Conservation (phyloP, 1,140 invertebrate species). For the Hycleus phaleratus region DNA sequence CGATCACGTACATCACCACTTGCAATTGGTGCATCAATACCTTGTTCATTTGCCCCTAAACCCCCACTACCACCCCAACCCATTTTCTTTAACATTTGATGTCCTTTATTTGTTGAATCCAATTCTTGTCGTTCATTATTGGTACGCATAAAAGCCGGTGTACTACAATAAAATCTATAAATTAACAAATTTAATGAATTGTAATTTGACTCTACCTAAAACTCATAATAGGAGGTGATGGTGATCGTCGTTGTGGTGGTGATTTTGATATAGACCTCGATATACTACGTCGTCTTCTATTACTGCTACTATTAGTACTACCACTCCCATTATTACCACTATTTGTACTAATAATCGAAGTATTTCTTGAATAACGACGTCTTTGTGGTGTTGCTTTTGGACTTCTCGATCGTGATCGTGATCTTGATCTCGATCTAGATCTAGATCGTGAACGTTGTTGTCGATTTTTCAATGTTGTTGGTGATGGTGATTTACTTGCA, state of each 20-base stretch:
- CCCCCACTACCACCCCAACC: constrained; percentile 85
- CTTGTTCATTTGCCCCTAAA: constrained; percentile 85
- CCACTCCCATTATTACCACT: not conserved
- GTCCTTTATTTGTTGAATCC: constrained; percentile 87
- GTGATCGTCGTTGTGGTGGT: constrained; percentile 38
- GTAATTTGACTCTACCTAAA: constrained; percentile 6
- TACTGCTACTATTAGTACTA: not conserved
- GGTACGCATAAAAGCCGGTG: constrained; percentile 20
- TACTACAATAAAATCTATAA: constrained; percentile 1
- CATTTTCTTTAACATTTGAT: constrained; percentile 93
- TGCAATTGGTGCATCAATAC: constrained; percentile 88
- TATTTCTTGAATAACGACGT: constrained; percentile 13
- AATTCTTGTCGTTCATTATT: constrained; percentile 46
- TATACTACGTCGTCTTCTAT: constrained; percentile 37
- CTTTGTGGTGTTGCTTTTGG: constrained; percentile 18
- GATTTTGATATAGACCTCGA: constrained; percentile 53
- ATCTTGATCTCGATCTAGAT: constrained; percentile 33
- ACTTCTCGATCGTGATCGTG: constrained; percentile 39
- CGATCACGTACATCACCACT: constrained; percentile 86
- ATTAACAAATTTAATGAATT: not conserved
- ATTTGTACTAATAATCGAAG: not conserved
- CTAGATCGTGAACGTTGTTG: constrained; percentile 31
- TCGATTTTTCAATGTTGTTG: constrained; percentile 34
- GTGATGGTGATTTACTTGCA: constrained; percentile 49
- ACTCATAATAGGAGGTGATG: constrained; percentile 41